Conservation (phyloP, 2,888 invertebrate species). For the Leptogaster cylindrica region DNA sequence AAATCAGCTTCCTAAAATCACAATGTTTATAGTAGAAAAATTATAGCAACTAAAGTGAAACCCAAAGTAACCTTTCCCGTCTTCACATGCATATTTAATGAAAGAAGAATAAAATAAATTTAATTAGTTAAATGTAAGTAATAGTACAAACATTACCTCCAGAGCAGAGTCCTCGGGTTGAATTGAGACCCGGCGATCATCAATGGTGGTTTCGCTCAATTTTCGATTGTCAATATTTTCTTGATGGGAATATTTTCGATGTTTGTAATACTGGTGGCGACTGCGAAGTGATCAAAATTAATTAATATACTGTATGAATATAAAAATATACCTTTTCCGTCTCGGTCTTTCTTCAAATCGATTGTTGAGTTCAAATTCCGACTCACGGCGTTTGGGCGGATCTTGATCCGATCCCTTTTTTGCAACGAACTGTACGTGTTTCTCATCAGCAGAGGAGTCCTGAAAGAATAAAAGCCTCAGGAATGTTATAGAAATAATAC, state of each 20-base stretch:
- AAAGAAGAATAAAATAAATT: slow-evolving; percentile 14
- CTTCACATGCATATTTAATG: slow-evolving; percentile 12
- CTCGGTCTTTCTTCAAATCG: slow-evolving; percentile 63
- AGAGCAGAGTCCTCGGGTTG: slow-evolving; percentile 80
- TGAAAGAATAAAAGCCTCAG: slow-evolving; percentile 37
- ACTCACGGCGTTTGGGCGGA: slow-evolving; percentile 49
- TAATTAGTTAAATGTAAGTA: slow-evolving; percentile 11
- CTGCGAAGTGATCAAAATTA: slow-evolving; percentile 54
- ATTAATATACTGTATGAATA: not conserved
- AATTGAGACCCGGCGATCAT: slow-evolving; percentile 67
- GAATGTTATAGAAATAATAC: not conserved
- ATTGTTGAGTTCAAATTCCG: slow-evolving; percentile 57
- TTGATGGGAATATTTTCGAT: slow-evolving; percentile 80
- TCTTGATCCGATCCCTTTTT: slow-evolving; percentile 56
- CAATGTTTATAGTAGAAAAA: slow-evolving; percentile 2
- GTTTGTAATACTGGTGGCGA: slow-evolving; percentile 70
- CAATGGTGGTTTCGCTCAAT: slow-evolving; percentile 51
- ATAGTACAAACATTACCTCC: slow-evolving; percentile 61
- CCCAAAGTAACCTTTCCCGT: slow-evolving; percentile 29
- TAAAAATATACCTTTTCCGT: slow-evolving; percentile 61
- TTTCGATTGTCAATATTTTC: slow-evolving; percentile 67
- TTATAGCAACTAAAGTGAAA: slow-evolving; percentile 4
- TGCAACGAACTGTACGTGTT: slow-evolving; percentile 64
- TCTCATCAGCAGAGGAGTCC: slow-evolving; percentile 61
- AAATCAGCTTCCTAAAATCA: slow-evolving; percentile 69